A percentile compares a stretch with the other conserved stretches of the same genome.
These are phyloP conservation scores for Hedychridium roseum DNA, from an alignment of 2,888 invertebrate genomes.

Conservation along the genomic window DNA sequence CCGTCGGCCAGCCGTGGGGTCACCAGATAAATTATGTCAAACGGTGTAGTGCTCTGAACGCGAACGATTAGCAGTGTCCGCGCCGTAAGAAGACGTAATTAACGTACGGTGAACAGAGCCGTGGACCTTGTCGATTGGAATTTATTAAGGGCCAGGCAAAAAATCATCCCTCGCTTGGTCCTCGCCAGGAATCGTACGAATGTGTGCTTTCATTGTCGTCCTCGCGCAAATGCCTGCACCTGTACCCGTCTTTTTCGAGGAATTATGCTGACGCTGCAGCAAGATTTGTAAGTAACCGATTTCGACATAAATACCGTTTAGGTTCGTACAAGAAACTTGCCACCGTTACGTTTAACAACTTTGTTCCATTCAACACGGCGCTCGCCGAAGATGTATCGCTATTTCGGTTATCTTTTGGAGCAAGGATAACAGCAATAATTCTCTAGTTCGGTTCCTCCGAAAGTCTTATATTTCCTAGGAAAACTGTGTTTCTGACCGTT, in stretches of 20 bases:
- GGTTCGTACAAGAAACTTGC: no score
- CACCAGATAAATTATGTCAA: slow-evolving; percentile 46
- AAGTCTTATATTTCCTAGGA: no score
- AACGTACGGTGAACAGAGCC: slow-evolving; percentile 14
- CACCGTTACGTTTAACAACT: no score
- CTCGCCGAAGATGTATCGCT: no score
- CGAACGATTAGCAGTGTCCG: slow-evolving; percentile 24
- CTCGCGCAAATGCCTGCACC: slow-evolving; percentile 33
- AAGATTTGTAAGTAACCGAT: slow-evolving; percentile 41
- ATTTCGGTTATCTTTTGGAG: no score
- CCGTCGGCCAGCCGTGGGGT: slow-evolving; percentile 35
- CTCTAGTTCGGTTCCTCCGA: no score
- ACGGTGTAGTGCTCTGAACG: slow-evolving; percentile 35
- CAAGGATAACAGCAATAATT: no score
- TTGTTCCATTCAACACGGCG: no score
- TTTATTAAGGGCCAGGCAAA: not conserved
- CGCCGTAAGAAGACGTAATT: slow-evolving; percentile 8
- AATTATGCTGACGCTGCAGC: slow-evolving; percentile 40
- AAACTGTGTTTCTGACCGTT: no score
- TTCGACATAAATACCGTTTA: no score
- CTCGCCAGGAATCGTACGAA: slow-evolving; percentile 21
- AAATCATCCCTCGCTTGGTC: slow-evolving; percentile 13
- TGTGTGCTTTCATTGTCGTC: slow-evolving; percentile 21
- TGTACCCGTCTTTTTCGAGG: slow-evolving; percentile 20
- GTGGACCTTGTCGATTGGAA: slow-evolving; percentile 3